Percentiles rank a stretch among this genome's conserved stretches.
These are phyloP conservation scores for Uria lomvia DNA, from an alignment of 2,113 vertebrate genomes.

Conservation along the genomic window DNA sequence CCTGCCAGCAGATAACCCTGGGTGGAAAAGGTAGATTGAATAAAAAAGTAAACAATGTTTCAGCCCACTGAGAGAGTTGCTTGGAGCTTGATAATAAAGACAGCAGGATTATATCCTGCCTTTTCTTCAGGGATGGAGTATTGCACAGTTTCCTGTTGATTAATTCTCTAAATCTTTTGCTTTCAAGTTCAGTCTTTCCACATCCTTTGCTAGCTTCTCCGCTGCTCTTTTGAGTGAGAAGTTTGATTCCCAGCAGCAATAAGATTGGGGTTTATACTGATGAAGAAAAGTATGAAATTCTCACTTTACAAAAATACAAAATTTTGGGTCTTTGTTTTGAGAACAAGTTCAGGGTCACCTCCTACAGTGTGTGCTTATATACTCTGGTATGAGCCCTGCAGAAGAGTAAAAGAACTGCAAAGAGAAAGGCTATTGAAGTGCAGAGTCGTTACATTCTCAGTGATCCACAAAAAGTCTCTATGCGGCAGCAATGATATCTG, in stretches of 20 bases:
- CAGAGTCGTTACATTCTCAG: neutral
- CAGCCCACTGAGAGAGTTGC: constrained; percentile 21
- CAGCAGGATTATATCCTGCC: constrained; percentile 31
- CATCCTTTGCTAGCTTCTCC: neutral
- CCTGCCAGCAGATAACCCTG: constrained; percentile 41
- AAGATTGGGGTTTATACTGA: neutral
- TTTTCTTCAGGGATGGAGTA: constrained; percentile 55
- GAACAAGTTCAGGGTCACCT: neutral
- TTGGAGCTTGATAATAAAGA: constrained; percentile 59
- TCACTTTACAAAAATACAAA: neutral
- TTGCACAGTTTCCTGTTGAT: constrained; percentile 58
- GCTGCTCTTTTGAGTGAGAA: constrained; percentile 1
- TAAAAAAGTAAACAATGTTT: constrained; percentile 64
- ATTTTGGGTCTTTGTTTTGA: neutral
- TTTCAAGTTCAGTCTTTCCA: constrained; percentile 52
- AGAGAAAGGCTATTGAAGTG: neutral
- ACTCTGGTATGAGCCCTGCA: neutral
- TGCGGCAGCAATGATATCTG: neutral
- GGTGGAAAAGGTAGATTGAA: constrained; percentile 28
- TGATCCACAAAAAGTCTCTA: neutral
- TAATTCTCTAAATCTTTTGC: constrained; percentile 62
- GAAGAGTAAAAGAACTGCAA: neutral
- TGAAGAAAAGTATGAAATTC: constrained; percentile 18
- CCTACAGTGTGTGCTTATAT: neutral
- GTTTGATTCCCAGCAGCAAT: constrained; percentile 22